These are phyloP conservation scores for Lepidurus packardi DNA, from an alignment of 1,140 invertebrate species.

Conservation along the genomic window DNA sequence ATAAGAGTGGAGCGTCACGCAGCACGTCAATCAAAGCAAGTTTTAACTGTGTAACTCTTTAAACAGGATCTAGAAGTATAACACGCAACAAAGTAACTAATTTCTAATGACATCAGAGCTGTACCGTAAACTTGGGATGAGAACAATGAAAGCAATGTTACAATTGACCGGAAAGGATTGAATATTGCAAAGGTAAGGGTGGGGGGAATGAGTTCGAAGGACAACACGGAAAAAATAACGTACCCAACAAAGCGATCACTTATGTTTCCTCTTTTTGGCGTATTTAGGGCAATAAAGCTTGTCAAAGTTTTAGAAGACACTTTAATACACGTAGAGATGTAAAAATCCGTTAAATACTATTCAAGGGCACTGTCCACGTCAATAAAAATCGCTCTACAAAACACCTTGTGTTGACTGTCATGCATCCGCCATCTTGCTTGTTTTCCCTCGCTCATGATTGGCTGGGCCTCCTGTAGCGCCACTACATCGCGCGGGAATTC, in stretches of 20 bases:
- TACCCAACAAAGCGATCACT: neutral
- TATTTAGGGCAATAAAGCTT: neutral
- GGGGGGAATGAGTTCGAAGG: too few relatives aligned
- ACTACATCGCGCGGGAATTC: neutral
- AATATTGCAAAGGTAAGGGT: too few relatives aligned
- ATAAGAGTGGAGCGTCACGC: too few relatives aligned
- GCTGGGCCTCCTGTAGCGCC: neutral
- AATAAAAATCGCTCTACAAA: slow-evolving; percentile 3
- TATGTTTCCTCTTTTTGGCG: neutral
- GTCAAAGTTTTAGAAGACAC: neutral
- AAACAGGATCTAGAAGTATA: too few relatives aligned
- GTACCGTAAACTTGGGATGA: too few relatives aligned
- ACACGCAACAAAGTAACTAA: too few relatives aligned
- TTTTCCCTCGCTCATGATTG: slow-evolving; percentile 10
- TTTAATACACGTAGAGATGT: neutral
- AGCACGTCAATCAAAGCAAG: too few relatives aligned
- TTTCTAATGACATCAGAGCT: too few relatives aligned
- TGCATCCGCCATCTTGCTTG: slow-evolving; percentile 6
- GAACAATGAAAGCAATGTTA: too few relatives aligned
- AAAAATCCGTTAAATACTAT: neutral
- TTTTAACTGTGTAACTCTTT: too few relatives aligned
- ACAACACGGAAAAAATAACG: too few relatives aligned
- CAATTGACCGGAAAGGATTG: too few relatives aligned
- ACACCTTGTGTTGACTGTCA: slow-evolving; percentile 18
- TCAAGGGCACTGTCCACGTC: neutral